phyloP scores from a whole-genome alignment of 53 echinoderm and acorn worm genomes.

The Temnopleurus reevesii region DNA sequence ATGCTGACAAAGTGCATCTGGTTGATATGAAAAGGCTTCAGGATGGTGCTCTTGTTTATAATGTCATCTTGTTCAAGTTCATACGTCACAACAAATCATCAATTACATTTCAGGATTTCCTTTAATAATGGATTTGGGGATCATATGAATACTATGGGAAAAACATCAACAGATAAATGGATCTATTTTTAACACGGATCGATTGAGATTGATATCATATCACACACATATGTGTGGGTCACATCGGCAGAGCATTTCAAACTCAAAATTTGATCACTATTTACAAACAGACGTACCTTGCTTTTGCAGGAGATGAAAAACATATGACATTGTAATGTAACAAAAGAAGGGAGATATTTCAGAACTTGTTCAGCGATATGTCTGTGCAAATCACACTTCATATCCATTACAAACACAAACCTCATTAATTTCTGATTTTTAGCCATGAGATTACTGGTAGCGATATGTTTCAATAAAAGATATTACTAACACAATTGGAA shows the following conservation, averaged over 20 bases:
- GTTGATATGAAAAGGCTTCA: neutral
- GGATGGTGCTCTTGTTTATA: too few species aligned
- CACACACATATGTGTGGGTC: neutral
- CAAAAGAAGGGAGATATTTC: neutral
- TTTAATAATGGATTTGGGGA: neutral
- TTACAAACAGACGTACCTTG: neutral
- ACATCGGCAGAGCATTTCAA: too few species aligned
- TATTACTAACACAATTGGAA: neutral
- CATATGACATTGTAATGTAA: neutral
- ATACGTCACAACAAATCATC: neutral
- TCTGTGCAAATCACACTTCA: neutral
- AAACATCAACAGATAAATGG: neutral
- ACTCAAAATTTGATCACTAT: neutral
- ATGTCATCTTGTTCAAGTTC: neutral
- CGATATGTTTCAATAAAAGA: constrained; percentile 1
- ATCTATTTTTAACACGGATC: neutral
- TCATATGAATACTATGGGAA: neutral
- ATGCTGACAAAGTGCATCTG: neutral
- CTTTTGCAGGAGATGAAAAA: neutral
- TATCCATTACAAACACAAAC: neutral
- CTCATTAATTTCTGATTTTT: neutral
- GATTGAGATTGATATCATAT: neutral
- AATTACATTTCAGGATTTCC: neutral
- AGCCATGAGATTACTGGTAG: neutral
- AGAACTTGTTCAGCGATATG: neutral